Percentiles rank a stretch among this genome's conserved stretches.
These are phyloP conservation scores for Heliconius ethilla DNA, from an alignment of 2,888 invertebrate genomes.

Conservation along the genomic window DNA sequence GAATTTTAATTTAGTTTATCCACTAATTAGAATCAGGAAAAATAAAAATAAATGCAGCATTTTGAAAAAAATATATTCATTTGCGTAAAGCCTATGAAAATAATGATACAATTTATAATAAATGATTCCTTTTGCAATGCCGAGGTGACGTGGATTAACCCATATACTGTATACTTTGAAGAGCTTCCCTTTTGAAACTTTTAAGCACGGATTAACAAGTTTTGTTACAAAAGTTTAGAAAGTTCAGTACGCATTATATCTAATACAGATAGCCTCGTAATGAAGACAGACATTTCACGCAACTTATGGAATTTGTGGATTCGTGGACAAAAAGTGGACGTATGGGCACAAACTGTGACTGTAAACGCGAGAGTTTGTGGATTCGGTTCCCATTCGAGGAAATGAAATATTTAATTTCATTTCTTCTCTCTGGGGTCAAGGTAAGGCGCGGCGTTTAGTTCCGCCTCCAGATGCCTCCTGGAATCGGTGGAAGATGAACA, in stretches of 20 bases:
- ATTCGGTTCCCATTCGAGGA: too few relatives aligned
- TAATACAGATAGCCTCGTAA: conserved; percentile 11
- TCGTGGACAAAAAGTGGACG: too few relatives aligned
- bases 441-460: too few relatives aligned
- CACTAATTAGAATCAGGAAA: too few relatives aligned
- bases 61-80: background rate
- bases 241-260: conserved; percentile 2
- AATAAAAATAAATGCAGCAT: background rate
- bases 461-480: too few relatives aligned
- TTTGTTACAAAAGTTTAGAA: conserved; percentile 12
- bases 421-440: too few relatives aligned
- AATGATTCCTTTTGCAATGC: background rate
- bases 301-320: background rate
- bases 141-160: conserved; percentile 6
- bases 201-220: conserved; percentile 10
- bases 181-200: conserved; percentile 13
- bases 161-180: conserved; percentile 13
- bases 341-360: too few relatives aligned
- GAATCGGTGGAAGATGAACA: too few relatives aligned
- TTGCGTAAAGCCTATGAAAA: background rate
- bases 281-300: background rate
- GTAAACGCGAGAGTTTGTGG: too few relatives aligned
- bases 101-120: background rate
- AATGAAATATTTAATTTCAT: too few relatives aligned
- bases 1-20: too few relatives aligned